These are phyloP conservation scores for Lophura nycthemera DNA, from an alignment of 2,113 vertebrate genomes.

Conservation along the genomic window DNA sequence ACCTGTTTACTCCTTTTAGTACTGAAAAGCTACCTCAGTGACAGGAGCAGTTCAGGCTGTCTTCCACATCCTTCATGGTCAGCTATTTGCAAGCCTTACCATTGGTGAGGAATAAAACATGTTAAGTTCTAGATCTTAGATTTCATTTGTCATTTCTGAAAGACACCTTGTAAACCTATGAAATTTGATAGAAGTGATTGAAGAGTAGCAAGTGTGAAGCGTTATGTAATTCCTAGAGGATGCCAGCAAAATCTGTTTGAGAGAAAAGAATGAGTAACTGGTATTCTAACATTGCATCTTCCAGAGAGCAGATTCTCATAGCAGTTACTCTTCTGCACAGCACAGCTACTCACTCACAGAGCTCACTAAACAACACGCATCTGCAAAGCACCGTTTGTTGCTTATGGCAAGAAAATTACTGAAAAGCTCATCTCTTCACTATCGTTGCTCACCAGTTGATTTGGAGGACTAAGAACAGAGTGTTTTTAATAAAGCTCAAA, in stretches of 20 bases:
- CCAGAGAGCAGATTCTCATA: neutral
- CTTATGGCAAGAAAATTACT: neutral
- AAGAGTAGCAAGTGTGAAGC: neutral
- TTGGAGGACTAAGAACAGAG: neutral
- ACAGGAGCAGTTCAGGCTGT: neutral
- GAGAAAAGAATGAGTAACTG: neutral
- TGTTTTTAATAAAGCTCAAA: constrained; percentile 1
- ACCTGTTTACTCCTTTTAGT: neutral
- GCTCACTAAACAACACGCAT: neutral
- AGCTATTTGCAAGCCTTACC: neutral
- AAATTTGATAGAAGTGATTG: neutral
- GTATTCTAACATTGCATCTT: fast-evolving
- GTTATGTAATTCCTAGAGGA: neutral
- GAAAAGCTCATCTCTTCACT: neutral
- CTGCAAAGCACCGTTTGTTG: neutral
- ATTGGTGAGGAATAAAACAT: neutral
- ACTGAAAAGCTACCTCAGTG: neutral
- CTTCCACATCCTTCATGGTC: neutral
- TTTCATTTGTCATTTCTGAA: neutral
- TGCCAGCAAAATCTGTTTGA: neutral
- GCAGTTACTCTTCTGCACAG: neutral
- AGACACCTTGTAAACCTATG: neutral
- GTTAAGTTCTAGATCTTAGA: neutral
- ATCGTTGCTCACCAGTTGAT: neutral
- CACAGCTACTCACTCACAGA: neutral